A percentile compares a stretch with the other conserved stretches of the same genome.
Evolutionary conservation across 1,140 invertebrate species (phyloP).

Genomic region (Adelges cooleyi): DNA sequence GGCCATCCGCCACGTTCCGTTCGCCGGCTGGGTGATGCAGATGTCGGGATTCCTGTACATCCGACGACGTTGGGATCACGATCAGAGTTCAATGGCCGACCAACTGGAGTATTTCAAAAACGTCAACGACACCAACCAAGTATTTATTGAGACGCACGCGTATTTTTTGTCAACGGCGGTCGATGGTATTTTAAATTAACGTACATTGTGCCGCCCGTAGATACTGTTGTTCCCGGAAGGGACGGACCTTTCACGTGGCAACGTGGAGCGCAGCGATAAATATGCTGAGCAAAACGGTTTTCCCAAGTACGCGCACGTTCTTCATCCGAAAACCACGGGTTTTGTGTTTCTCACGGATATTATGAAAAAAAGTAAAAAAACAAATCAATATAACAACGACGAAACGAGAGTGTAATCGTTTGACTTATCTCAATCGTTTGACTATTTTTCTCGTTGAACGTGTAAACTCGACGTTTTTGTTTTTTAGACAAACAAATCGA

Average conservation of each 20-base stretch:
- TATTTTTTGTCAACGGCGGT: background rate
- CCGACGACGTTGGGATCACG: slow-evolving; percentile 65
- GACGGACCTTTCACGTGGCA: slow-evolving; percentile 65
- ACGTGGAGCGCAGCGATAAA: slow-evolving; percentile 56
- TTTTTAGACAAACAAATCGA: slow-evolving; percentile 41
- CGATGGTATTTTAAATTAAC: background rate
- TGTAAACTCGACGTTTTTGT: too few relatives aligned
- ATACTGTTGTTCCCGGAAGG: slow-evolving; percentile 80
- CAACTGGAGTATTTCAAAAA: slow-evolving; percentile 62
- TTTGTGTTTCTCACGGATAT: slow-evolving; percentile 59
- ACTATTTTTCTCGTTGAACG: too few relatives aligned
- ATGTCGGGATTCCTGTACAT: slow-evolving; percentile 72
- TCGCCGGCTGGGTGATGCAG: slow-evolving; percentile 82
- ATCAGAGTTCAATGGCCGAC: slow-evolving; percentile 53
- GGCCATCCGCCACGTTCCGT: slow-evolving; percentile 62
- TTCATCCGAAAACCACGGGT: slow-evolving; percentile 78
- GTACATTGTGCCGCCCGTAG: too few relatives aligned
- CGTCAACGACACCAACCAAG: slow-evolving; percentile 47
- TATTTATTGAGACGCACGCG: slow-evolving; percentile 25
- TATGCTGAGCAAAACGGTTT: slow-evolving; percentile 60
- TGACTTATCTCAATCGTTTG: too few relatives aligned
- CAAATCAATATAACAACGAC: background rate
- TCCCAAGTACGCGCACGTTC: slow-evolving; percentile 54
- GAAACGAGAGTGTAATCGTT: too few relatives aligned
- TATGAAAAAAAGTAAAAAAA: slow-evolving; percentile 42